Evolutionary conservation across 2,888 invertebrate species (phyloP).

Genomic region (Muscina levida): DNA sequence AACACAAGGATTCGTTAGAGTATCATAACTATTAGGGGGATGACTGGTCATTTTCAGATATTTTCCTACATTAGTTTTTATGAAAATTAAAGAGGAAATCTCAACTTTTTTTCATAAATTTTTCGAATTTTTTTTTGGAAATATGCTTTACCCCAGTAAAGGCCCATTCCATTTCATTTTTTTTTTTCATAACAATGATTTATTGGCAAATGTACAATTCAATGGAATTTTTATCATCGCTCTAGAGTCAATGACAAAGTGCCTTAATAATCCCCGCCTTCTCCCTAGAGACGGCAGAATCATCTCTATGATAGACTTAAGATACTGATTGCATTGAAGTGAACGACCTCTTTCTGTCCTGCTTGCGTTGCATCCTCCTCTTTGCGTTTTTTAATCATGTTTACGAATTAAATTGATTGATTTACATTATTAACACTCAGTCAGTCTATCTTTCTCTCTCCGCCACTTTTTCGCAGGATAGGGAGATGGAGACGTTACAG

Average conservation of each 20-base stretch:
- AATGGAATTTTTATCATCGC: too few relatives aligned
- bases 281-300: too few relatives aligned
- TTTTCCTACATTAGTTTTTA: too few relatives aligned
- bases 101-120: too few relatives aligned
- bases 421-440: conserved; percentile 21
- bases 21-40: too few relatives aligned
- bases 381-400: conserved; percentile 30
- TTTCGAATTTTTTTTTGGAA: background rate
- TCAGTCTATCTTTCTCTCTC: background rate
- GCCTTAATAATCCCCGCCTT: background rate
- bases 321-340: conserved; percentile 11
- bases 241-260: too few relatives aligned
- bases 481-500: too few relatives aligned
- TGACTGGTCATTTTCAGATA: too few relatives aligned
- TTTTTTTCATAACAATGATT: background rate
- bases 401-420: conserved; percentile 52
- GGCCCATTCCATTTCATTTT: too few relatives aligned
- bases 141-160: background rate
- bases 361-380: background rate
- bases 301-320: background rate
- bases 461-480: background rate
- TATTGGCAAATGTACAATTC: background rate
- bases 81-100: too few relatives aligned
- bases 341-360: background rate
- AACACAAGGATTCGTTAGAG: too few relatives aligned